Conservation (phyloP, 2,797 vertebrate species). For the Pempheris klunzingeri region DNA sequence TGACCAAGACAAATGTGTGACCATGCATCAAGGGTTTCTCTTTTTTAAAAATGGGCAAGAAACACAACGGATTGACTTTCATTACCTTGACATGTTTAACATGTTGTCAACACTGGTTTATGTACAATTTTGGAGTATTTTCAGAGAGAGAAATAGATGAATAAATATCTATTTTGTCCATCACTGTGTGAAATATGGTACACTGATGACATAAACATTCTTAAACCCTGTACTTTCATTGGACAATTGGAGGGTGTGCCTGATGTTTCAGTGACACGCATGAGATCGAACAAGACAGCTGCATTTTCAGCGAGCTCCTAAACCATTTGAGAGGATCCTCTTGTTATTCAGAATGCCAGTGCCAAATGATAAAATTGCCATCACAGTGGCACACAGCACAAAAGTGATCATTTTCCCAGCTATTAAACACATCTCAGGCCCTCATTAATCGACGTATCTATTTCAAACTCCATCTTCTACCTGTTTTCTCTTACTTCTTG, state of each 20-base stretch:
- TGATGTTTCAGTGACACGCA: constrained; percentile 3
- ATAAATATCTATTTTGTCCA: background rate
- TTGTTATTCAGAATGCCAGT: background rate
- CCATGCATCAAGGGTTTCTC: constrained; percentile 59
- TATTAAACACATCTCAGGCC: constrained; percentile 10
- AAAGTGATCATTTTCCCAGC: constrained; percentile 6
- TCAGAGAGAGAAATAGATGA: background rate
- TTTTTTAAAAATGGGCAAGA: constrained; percentile 46
- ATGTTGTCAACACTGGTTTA: background rate
- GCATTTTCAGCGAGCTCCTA: constrained; percentile 14
- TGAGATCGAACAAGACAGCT: constrained; percentile 13
- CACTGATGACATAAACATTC: background rate
- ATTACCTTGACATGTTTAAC: constrained; percentile 17
- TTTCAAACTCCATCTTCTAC: background rate
- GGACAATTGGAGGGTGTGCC: background rate
- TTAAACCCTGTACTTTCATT: background rate
- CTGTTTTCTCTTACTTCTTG: background rate
- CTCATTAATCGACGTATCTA: background rate
- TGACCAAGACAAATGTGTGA: constrained; percentile 78
- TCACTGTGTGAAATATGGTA: background rate
- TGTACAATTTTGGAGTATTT: background rate
- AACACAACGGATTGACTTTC: constrained; percentile 41
- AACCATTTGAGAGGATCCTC: constrained; percentile 1
- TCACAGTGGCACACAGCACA: background rate
- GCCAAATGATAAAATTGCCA: constrained; percentile 7